Evolutionary conservation across 2,888 invertebrate species (phyloP).

Genomic region (Hymenopus coronatus): DNA sequence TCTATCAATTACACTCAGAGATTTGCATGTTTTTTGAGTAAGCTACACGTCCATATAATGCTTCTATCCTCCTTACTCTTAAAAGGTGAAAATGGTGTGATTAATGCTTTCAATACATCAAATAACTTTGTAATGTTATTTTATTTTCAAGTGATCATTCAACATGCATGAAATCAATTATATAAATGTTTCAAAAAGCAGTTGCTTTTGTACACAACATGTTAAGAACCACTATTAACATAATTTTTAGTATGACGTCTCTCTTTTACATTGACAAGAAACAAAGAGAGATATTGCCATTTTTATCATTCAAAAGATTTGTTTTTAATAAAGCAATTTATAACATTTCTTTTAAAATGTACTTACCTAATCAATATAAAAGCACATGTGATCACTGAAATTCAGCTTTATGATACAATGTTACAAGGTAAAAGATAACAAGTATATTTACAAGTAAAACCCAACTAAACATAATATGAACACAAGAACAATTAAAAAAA

Average conservation of each 20-base stretch:
- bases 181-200: conserved; percentile 1
- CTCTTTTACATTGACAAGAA: background rate
- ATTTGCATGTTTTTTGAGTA: too few species aligned
- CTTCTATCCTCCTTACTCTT: too few species aligned
- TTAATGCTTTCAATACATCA: background rate
- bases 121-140: background rate
- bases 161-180: conserved; percentile 10
- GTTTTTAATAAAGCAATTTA: background rate
- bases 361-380: conserved; percentile 4
- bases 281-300: background rate
- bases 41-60: too few species aligned
- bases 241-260: background rate
- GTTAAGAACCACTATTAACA: background rate
- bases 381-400: conserved; percentile 4
- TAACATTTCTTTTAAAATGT: background rate
- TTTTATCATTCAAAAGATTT: background rate
- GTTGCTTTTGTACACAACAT: background rate
- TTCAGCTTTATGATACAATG: conserved; percentile 26
- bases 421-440: conserved; percentile 30
- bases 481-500: background rate
- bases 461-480: conserved; percentile 22
- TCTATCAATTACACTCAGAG: too few species aligned
- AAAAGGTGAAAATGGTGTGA: too few species aligned
- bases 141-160: background rate
- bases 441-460: conserved; percentile 33